Base-by-base conservation (phyloP, 1,140 invertebrate species). In the Drosophila serrata region DNA sequence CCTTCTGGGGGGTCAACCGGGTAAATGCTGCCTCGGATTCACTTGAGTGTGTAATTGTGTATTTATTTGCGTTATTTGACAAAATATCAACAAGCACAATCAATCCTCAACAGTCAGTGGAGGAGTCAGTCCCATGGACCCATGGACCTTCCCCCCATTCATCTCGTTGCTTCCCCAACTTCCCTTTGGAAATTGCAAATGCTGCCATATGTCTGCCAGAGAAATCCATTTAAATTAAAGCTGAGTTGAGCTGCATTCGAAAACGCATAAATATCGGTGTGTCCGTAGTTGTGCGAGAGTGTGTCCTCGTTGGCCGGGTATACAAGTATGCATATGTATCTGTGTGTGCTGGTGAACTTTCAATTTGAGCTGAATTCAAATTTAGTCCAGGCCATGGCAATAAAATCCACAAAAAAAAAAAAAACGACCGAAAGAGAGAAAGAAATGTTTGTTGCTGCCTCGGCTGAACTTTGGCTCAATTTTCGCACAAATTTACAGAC, bases 11-110 rank as follows among this genome's bases (percentile, higher is more conserved):
- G 27, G 13, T 29, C 19, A 24, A 6, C 35, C 51, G 51, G 51
- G n/a, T n/a, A n/a, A 53, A n/a, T 55, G 51, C 51, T 37, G 57
- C 72, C 60, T 53, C 35, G 77, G 48, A 79, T 53, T 85, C 85
- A 90, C 85, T 90, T 90, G 85, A 90, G 86, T 90, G 85, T 90
- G 85, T 90, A 90, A 90, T 90, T 90, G 85, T 90, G 85, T 90
- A 90, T 90, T 90, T 90, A 90, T 90, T 90, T 90, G 81, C 86
- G 86, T 90, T 90, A 90, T 90, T 90, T 90, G 85, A 90, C 86
- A 90, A 90, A 90, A 90, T 90, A 90, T 90, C 85, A 90, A 90
- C 85, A 90, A 90, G 85, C 85, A 79, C 85, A 90, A 90, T 90
- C 85, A 90, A 90, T 90, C 84, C 84, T 88, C 68, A 55, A 48